Evolutionary conservation across 1,140 invertebrate genomes (phyloP), one percentile per base, ranked within the genome.

Genomic region (Penaeus chinensis): DNA sequence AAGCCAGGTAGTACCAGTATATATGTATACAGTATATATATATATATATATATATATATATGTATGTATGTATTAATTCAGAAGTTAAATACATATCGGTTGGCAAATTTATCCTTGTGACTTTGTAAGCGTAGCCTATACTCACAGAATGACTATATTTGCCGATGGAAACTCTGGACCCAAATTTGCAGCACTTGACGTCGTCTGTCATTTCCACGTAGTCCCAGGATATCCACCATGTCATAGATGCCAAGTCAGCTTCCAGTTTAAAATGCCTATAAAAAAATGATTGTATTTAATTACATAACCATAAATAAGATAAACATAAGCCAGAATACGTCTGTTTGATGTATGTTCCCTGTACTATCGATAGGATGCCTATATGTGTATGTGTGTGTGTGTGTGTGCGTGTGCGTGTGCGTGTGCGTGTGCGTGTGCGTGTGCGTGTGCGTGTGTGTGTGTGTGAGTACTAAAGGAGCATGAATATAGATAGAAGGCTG

Each of bases 201-300:
- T 74, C 71, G 16, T 74, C 71, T 27, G 71, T 74, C 71, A 74
- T 74, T 20, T 74, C 71, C 27, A 74, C 71, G 19, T 74, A 27
- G 27, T 74, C 71, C 71, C 71, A 74, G 42, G 71, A 74, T 5
- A 74, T 74, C 24, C 71, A 32, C 71, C 71, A 74, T 4, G 71
- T 74, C 71, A 74, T 74, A n/a, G 71, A 74, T 0, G 71, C 71
- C 24, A 74, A 74, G 27, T 74, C 71, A 10, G 71, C 71, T 37
- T 74, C 71, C 20, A 74, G 42, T 27, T 74, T 74, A 37, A 32
- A 74, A 27, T 74, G 71, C 13, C 71, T 74, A n/a, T n/a, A 37
- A 37, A 16, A 27, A 0, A 24, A 74, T 54, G 8, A 54, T 13
- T 66, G 24, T 66, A 66, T 2, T 3, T 66, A 66, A 22, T 22